Base-by-base conservation (phyloP, 2,113 vertebrate species). In the Lathamus discolor region DNA sequence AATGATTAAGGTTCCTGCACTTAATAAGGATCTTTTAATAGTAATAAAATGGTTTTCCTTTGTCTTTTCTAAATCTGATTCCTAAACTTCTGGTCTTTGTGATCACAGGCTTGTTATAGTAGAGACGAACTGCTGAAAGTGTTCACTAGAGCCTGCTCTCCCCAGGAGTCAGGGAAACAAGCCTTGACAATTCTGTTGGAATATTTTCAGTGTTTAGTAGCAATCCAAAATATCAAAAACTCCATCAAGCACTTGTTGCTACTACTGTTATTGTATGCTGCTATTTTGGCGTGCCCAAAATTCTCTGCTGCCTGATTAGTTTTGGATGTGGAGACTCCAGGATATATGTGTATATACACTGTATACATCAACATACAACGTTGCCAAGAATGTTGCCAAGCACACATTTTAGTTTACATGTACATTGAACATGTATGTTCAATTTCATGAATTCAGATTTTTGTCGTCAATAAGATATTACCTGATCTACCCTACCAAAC, bases 401-500 rank as follows among this genome's bases (percentile, higher is more conserved):
- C 19, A 29, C n/a, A 86, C 14, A 46, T 55, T 90, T 61, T 24
- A 27, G 2, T 41, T 74, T 51, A 8, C 44, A 31, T 33, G 44
- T 13, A 66, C 20, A 52, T 14, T n/a, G 61, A 11, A 62, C 6
- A 62, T 2, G 28, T 0, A 62, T 5, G 14, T 3, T 1, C 23
- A 28, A 2, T 37, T 64, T 64, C n/a, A 11, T 83, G n/a, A 80
- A 90, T 27, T 77, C 59, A 73, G 22, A 55, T 25, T 81, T 83
- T 69, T 84, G 6, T 43, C 59, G 55, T 13, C 16, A 51, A 0
- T 39, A 63, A 54, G 24, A 10, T 22, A 84, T 12, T 51, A 55
- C 6, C 17, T 61, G 10, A 55, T 49, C 22, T 43, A 84, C 62
- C 33, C 35, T 25, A 76, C 5, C 22, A 54, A 55, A 49, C 49